Percentiles rank a stretch among this genome's conserved stretches.
These are phyloP conservation scores for Characodon lateralis DNA, from an alignment of 2,797 vertebrate genomes.

Conservation along the genomic window DNA sequence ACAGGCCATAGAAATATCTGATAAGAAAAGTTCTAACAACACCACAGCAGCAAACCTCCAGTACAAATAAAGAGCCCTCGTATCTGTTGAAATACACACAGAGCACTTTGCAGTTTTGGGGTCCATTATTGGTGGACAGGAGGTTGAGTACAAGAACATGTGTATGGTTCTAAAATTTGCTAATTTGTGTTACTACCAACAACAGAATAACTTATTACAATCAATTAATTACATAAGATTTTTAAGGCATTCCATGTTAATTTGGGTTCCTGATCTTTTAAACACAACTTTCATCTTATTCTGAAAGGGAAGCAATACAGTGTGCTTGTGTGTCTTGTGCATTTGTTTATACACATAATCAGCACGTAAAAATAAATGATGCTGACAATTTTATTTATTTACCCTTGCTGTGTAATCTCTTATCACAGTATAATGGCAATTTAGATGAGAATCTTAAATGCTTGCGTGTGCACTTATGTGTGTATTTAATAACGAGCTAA, in stretches of 20 bases:
- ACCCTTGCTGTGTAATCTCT: slow-evolving; percentile 55
- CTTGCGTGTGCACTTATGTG: slow-evolving; percentile 5
- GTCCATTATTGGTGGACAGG: neutral
- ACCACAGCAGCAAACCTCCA: neutral
- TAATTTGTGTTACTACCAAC: neutral
- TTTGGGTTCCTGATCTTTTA: neutral
- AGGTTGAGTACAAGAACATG: neutral
- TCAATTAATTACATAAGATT: neutral
- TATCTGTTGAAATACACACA: neutral
- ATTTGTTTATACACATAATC: slow-evolving; percentile 23
- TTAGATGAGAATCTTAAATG: slow-evolving; percentile 50
- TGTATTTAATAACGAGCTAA: slow-evolving; percentile 52
- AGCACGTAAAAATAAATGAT: slow-evolving; percentile 51
- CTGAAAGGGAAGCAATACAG: neutral
- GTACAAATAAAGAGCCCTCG: neutral
- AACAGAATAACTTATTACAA: neutral
- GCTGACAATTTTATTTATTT: slow-evolving; percentile 65
- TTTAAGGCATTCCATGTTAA: neutral
- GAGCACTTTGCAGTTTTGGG: neutral
- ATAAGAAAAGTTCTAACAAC: too few relatives aligned
- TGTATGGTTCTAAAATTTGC: neutral
- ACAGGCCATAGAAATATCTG: too few relatives aligned
- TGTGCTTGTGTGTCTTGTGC: neutral
- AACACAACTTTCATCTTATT: neutral
- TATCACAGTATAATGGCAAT: slow-evolving; percentile 62